phyloP scores from a whole-genome alignment of 2,888 invertebrate genomes.

The Galerucella pusilla region DNA sequence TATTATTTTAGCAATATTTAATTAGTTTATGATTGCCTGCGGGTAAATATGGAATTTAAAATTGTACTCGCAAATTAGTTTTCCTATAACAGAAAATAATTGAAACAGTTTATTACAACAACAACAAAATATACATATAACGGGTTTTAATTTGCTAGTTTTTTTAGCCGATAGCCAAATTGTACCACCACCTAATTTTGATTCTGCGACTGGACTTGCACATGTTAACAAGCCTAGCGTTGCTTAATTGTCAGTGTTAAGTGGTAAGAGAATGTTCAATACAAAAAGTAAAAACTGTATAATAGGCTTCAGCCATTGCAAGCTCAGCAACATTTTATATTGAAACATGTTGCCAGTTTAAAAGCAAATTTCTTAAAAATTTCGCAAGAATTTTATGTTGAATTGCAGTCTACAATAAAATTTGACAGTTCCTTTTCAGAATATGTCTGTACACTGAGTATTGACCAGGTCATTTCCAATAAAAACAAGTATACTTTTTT shows the following conservation, averaged over 20 bases:
- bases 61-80: too few relatives aligned
- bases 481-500: too few relatives aligned
- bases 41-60: too few relatives aligned
- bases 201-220: not conserved
- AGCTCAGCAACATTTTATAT: not conserved
- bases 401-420: too few relatives aligned
- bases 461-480: too few relatives aligned
- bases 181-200: not conserved
- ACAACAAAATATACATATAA: not conserved
- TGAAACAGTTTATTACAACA: too few relatives aligned
- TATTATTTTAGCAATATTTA: constrained; percentile 4
- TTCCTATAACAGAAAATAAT: too few relatives aligned
- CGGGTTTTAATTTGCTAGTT: not conserved
- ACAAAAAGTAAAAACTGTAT: constrained; percentile 1
- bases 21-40: not conserved
- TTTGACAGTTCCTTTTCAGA: too few relatives aligned
- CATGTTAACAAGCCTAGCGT: not conserved
- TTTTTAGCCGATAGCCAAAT: constrained; percentile 3
- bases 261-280: not conserved
- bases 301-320: not conserved
- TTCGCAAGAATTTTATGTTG: too few relatives aligned
- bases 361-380: too few relatives aligned
- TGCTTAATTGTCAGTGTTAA: not conserved
- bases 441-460: too few relatives aligned
- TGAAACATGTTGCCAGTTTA: not conserved